Base-by-base conservation (phyloP, 2,113 vertebrate genomes). In the Sialia sialis region DNA sequence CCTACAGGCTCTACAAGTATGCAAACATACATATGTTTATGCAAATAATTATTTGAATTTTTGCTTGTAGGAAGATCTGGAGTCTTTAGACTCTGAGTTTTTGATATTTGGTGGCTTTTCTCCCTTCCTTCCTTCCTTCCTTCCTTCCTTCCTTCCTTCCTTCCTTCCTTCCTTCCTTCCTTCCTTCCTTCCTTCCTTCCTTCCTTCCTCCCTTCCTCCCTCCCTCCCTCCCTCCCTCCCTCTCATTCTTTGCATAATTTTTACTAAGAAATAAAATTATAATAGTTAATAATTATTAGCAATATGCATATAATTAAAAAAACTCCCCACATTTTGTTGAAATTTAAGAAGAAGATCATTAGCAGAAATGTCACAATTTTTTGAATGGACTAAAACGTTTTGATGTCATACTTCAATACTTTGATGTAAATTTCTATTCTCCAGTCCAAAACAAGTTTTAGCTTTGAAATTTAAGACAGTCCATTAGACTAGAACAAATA, bases 301-400 rank as follows among this genome's bases (percentile, higher is more conserved):
- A 69, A 38, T 70, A n/a, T 38, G 17, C 1, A 1, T 63, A 7
- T 39, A 74, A 22, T 66, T 69, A 4, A 4, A 21, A 48, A 73
- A 16, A 19, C 4, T n/a, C 1, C 1, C 7, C 6, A 7, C 9
- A 39, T 44, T 81, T 51, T 30, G 0, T 41, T 67, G 26, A 72
- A 87, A 81, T 29, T 27, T 18, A 63, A 72, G 41, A 19, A 17
- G 7, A 29, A 77, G 1, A 34, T 30, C 5, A 20, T 41, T 52
- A 46, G 68, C 15, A 67, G 5, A 62, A 17, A 78, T 52, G 32
- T 54, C 14, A 49, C 8, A 49, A 49, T 44, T 10, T 52, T 21
- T 51, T 79, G 32, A 64, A 59, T 76, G 10, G 32, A 49, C n/a
- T 25, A 59, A 69, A 76, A 59, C 12, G 12, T 60, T 85, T 34